Evolutionary conservation across 64 coral and sea anemone species (phyloP).

Genomic region (Montipora sp.): DNA sequence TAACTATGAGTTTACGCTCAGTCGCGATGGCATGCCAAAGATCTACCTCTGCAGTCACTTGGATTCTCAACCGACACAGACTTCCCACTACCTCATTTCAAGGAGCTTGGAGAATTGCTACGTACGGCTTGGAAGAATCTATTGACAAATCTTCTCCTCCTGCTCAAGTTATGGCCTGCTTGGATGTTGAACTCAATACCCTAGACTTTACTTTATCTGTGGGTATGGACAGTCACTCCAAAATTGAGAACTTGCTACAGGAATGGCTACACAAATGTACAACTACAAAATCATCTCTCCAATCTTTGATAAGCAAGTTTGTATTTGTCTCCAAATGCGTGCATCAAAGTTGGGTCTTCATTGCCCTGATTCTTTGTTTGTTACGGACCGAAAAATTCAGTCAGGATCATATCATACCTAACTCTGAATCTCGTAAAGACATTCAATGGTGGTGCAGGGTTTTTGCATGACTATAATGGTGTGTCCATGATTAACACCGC

Average conservation of each 20-base stretch:
- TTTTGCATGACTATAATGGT: no score
- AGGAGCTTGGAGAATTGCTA: not conserved
- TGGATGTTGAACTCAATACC: conserved; percentile 43
- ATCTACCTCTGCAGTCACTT: conserved; percentile 8
- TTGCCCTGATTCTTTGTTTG: no score
- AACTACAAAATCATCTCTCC: not conserved
- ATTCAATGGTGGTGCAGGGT: no score
- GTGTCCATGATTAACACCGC: no score
- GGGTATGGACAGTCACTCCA: not conserved
- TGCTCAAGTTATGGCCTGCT: conserved; percentile 15
- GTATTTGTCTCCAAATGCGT: conserved; percentile 26
- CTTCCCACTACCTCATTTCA: not conserved
- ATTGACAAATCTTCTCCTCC: conserved; percentile 3
- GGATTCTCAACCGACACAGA: not conserved
- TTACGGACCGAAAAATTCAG: no score
- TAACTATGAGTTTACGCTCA: conserved; percentile 38
- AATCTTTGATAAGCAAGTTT: conserved; percentile 19
- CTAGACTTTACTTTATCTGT: not conserved
- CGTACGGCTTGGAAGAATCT: conserved; percentile 40
- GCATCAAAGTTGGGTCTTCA: not conserved
- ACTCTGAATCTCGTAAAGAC: no score
- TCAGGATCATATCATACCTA: no score
- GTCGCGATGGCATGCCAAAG: conserved; percentile 34
- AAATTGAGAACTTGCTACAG: conserved; percentile 3
- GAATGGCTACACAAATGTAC: not conserved